Evolutionary conservation across 2,113 vertebrate genomes (phyloP), one percentile per base, ranked within the genome.

Genomic region (Rhineura floridana): DNA sequence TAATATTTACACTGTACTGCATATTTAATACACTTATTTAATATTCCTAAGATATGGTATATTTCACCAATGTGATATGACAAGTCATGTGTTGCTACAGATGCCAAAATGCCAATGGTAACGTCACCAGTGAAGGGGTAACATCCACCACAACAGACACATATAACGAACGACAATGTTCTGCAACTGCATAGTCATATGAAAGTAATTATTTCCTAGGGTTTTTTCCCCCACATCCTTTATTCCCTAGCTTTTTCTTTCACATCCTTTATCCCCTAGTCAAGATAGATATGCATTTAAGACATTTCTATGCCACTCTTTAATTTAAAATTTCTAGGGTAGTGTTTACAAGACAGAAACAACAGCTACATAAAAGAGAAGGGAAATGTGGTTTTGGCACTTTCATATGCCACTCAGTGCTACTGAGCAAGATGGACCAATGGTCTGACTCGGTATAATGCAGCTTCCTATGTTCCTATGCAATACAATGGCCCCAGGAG

Each of bases 21-120:
- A 87, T 91, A 90, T 84, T 75, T 82, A 82, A 87, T 86, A 79
- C 88, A 65, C 67, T 76, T 69, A 90, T 89, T 93, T 91, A 94
- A 93, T 86, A 88, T 82, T 91, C 87, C 86, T n/a, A 87, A 91
- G 76, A 87, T 25, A 39, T 42, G 19, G 36, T 80, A 82, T 86
- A 90, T 93, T 90, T 93, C 85, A 93, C 84, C 87, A 92, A 93
- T 86, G 81, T 55, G 91, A 87, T 81, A 79, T 93, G 91, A 93
- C 86, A 95, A 91, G 12, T 50, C 90, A 91, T 55, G 80, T 85
- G 88, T 65, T 91, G 48, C 87, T 89, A 91, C 82, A 81, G 84
- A 70, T 85, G 69, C 83, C 73, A 87, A 85, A 91, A 39, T 87
- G 81, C 21, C 1, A 0, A 17, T 0, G 1, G 69, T 91, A 84